A percentile compares a stretch with the other conserved stretches of the same genome.
These are phyloP conservation scores for Lagocephalus sceleratus DNA, from an alignment of 2,797 vertebrate species.

Conservation along the genomic window DNA sequence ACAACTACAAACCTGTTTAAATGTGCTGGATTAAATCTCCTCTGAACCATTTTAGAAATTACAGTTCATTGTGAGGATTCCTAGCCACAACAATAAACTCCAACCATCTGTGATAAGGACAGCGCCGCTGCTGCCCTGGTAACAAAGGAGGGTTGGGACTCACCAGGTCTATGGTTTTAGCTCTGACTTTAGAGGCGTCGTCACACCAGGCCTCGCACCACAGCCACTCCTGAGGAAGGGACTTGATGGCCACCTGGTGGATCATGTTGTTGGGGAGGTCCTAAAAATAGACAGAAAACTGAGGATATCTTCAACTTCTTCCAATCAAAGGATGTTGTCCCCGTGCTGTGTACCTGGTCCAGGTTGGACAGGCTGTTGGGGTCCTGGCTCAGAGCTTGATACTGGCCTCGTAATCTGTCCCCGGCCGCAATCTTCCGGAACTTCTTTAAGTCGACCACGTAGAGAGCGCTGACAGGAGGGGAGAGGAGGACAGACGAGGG, in stretches of 20 bases:
- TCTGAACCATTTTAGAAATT: too few species aligned
- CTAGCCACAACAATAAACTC: too few species aligned
- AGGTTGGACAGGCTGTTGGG: conserved; percentile 96
- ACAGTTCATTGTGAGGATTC: too few species aligned
- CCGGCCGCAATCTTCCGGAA: conserved; percentile 95
- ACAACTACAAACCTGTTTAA: too few species aligned
- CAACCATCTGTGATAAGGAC: too few species aligned
- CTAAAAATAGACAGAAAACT: conserved; percentile 59
- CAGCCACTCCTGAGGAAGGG: conserved; percentile 96
- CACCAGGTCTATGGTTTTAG: conserved; percentile 97
- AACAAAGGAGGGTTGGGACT: conserved; percentile 31
- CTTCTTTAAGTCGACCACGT: conserved; percentile 93
- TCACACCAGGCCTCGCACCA: conserved; percentile 99
- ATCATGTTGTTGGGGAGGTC: conserved; percentile 99
- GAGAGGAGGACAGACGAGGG: conserved; percentile 1
- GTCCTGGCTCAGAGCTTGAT: conserved; percentile 95
- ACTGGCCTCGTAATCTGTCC: conserved; percentile 91
- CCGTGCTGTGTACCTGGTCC: conserved; percentile 82
- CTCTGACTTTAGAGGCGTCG: conserved; percentile 85
- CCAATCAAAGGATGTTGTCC: not conserved
- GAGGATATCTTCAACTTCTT: not conserved
- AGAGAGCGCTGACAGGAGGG: conserved; percentile 82
- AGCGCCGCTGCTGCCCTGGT: too few species aligned
- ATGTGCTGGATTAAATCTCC: too few species aligned
- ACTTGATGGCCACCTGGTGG: conserved; percentile 95